Evolutionary conservation across 2,797 vertebrate species (phyloP).

Genomic region (Sebastes itinus): DNA sequence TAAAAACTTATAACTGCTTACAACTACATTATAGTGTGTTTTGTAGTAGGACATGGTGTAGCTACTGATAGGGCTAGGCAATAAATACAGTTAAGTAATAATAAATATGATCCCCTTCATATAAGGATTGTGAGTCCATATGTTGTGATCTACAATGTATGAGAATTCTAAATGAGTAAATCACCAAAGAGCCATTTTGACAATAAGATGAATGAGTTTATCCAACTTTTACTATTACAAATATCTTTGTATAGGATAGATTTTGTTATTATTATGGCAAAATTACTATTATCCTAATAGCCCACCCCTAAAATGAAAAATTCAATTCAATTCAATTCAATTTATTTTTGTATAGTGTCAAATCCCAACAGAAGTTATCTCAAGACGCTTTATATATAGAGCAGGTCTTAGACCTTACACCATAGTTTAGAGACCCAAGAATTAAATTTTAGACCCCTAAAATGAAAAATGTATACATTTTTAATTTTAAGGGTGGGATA

Average conservation of each 20-base stretch:
- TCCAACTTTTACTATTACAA: neutral
- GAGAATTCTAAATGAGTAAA: neutral
- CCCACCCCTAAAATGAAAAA: neutral
- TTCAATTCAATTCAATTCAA: too few relatives aligned
- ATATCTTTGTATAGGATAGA: neutral
- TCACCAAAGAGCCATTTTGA: neutral
- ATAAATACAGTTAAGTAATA: too few relatives aligned
- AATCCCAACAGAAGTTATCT: too few relatives aligned
- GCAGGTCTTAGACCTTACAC: too few relatives aligned
- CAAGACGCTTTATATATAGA: too few relatives aligned
- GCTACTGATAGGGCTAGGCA: neutral
- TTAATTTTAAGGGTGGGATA: neutral
- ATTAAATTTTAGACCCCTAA: too few relatives aligned
- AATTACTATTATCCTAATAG: neutral
- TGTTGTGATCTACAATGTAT: neutral
- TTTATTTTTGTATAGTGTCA: too few relatives aligned
- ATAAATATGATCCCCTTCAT: neutral
- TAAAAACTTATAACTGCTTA: neutral
- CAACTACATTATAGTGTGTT: neutral
- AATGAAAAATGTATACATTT: too few relatives aligned
- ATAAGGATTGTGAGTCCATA: neutral
- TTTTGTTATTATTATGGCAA: neutral
- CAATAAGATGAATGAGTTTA: neutral
- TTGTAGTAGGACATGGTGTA: neutral
- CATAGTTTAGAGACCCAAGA: too few relatives aligned